Conservation (phyloP, 2,113 vertebrate genomes). For the Rattus norvegicus region DNA sequence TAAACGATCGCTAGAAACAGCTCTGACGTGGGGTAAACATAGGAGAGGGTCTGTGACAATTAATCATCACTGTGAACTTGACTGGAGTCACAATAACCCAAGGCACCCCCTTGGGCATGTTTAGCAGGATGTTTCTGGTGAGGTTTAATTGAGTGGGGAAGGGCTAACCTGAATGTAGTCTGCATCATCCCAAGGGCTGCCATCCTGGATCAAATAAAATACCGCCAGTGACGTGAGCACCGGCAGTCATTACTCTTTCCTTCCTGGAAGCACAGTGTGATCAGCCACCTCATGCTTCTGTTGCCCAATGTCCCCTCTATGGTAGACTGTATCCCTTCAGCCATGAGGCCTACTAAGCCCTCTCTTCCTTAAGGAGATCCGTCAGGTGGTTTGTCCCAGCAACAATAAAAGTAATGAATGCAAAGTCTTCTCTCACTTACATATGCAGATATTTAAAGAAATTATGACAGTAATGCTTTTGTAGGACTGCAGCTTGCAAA, state of each 20-base stretch:
- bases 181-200: not conserved
- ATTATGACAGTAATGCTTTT: not conserved
- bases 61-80: not conserved
- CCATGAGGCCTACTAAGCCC: not conserved
- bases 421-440: not conserved
- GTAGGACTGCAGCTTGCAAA: not conserved
- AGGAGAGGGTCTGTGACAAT: not conserved
- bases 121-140: not conserved
- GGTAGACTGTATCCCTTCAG: not conserved
- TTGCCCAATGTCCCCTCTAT: not conserved
- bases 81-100: not conserved
- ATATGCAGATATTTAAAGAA: not conserved
- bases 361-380: not conserved
- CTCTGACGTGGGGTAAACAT: not conserved
- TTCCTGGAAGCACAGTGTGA: not conserved
- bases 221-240: not conserved
- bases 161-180: not conserved
- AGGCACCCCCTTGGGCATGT: not conserved
- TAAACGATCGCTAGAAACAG: not conserved
- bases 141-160: not conserved
- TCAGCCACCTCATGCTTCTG: too few relatives aligned
- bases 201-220: not conserved
- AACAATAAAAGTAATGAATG: not conserved
- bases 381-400: not conserved
- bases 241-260: not conserved